Evolutionary conservation across 2,113 vertebrate species (phyloP).

Genomic region (Chionodraco myersi): DNA sequence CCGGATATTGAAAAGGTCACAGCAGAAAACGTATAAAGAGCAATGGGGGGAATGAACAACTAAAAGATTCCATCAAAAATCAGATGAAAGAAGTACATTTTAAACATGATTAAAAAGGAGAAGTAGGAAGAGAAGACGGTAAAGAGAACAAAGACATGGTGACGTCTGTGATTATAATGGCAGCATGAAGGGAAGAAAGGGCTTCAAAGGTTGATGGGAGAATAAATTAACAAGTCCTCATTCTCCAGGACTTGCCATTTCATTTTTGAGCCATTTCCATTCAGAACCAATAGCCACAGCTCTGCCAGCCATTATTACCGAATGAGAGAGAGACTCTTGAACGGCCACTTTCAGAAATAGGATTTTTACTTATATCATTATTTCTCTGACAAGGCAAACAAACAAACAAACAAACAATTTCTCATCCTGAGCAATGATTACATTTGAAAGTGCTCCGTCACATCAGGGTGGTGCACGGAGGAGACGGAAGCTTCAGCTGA

Average conservation of each 20-base stretch:
- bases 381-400: constrained; percentile 54
- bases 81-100: constrained; percentile 5
- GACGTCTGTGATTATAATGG: constrained; percentile 32
- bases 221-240: constrained; percentile 53
- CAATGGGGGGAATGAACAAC: not conserved
- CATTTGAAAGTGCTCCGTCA: constrained; percentile 53
- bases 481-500: constrained; percentile 20
- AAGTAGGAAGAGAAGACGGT: not conserved
- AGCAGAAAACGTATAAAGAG: not conserved
- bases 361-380: constrained; percentile 61
- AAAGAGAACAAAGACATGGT: not conserved
- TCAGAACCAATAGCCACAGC: constrained; percentile 39
- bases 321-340: constrained; percentile 28
- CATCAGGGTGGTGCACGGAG: constrained; percentile 27
- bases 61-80: not conserved
- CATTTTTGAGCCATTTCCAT: constrained; percentile 67
- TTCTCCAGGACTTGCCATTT: constrained; percentile 22
- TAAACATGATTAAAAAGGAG: constrained; percentile 1
- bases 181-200: constrained; percentile 9
- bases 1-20: constrained; percentile 19
- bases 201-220: constrained; percentile 12
- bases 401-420: constrained; percentile 60
- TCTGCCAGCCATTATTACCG: constrained; percentile 39
- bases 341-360: constrained; percentile 45
- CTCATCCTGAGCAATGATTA: constrained; percentile 52